Base-by-base conservation (phyloP, 2,113 vertebrate species). In the Plectropomus leopardus region DNA sequence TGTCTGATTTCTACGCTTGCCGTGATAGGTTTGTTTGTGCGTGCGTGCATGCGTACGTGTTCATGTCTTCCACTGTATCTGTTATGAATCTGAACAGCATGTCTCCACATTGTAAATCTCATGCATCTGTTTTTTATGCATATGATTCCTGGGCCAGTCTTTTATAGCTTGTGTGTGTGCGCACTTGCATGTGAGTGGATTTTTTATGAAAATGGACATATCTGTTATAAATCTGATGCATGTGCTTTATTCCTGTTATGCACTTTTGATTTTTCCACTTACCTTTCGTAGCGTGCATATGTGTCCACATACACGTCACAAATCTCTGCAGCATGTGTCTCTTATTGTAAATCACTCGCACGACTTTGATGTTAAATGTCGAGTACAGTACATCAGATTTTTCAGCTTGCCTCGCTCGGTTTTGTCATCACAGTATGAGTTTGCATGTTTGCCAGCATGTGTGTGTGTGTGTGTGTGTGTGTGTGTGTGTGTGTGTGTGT, bases 71-170 rank as follows among this genome's bases (percentile, higher is more conserved):
- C 44, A 21, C 50, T 48, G 32, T 50, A 54, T 86, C 69, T 63
- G 76, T 76, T 72, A 9, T 57, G 36, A 83, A 86, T 81, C 26
- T 51, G 42, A 40, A 58, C 58, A 32, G n/a, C 30, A 26, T 58
- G 64, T 79, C 80, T 81, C 7, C 1, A 73, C 34, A 5, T 40
- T 67, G 40, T 77, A 87, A 85, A 86, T 87, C 53, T 67, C 40
- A n/a, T 34, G 54, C 90, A 80, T 88, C 11, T 82, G 85, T 57
- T 85, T 75, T 82, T 44, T 50, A 42, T 78, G 47, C 42, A 19
- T 5, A 44, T 40, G 47, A 61, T 55, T 80, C 34, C 64, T 32
- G 21, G 24, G 58, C 36, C 36, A 16, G 34, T 57, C n/a, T 44
- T n/a, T 65, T 28, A 44, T 34, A 21, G 72, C 7, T 1, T 24